phyloP scores from a whole-genome alignment of 2,888 invertebrate species.

The Drepanosiphum platanoidis region DNA sequence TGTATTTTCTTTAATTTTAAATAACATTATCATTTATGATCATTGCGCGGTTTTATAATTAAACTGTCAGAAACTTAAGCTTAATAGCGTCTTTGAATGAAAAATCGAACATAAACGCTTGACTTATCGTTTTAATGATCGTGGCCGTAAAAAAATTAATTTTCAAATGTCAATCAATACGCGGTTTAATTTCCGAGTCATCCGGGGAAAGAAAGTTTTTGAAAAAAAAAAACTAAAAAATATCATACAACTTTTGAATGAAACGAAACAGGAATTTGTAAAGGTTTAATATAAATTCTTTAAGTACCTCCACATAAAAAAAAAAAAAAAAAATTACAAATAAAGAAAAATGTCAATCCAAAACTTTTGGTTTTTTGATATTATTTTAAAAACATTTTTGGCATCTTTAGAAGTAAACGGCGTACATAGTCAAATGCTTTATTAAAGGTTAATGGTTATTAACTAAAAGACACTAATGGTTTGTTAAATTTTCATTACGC shows the following conservation, averaged over 20 bases:
- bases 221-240: neutral
- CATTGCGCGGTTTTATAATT: conserved; percentile 37
- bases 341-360: conserved; percentile 45
- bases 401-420: conserved; percentile 17
- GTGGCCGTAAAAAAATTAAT: conserved; percentile 37
- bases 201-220: conserved; percentile 4
- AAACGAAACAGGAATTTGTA: conserved; percentile 31
- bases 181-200: conserved; percentile 52
- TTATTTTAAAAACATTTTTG: conserved; percentile 49
- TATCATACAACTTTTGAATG: conserved; percentile 26
- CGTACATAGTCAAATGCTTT: neutral
- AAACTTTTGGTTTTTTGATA: conserved; percentile 41
- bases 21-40: conserved; percentile 29
- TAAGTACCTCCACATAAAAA: conserved; percentile 22
- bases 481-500: conserved; percentile 1
- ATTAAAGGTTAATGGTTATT: neutral
- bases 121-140: conserved; percentile 44
- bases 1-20: conserved; percentile 30
- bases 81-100: conserved; percentile 18
- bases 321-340: conserved; percentile 27
- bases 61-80: conserved; percentile 54
- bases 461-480: neutral
- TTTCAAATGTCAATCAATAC: conserved; percentile 56
- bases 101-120: conserved; percentile 45
- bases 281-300: conserved; percentile 54